Conservation (phyloP, 2,888 invertebrate genomes). For the Luperina nickerlii region DNA sequence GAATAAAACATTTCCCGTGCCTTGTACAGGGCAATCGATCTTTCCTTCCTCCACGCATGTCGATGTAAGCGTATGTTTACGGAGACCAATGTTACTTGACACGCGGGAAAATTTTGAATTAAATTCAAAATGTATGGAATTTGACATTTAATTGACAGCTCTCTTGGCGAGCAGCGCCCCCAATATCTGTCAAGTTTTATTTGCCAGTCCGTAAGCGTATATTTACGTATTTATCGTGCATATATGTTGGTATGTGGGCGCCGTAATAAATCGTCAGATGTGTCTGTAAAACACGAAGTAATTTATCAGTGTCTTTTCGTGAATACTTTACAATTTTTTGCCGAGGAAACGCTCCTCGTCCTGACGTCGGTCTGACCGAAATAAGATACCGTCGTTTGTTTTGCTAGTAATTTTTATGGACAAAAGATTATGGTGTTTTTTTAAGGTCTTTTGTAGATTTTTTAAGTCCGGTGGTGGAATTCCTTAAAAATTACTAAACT, state of each 20-base stretch:
- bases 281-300: slow-evolving; percentile 76
- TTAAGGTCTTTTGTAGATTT: background rate
- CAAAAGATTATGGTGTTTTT: slow-evolving; percentile 30
- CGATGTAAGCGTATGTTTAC: slow-evolving; percentile 61
- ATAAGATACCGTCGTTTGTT: slow-evolving; percentile 58
- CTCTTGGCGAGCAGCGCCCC: slow-evolving; percentile 23
- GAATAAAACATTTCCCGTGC: slow-evolving; percentile 54
- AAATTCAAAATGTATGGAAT: slow-evolving; percentile 12
- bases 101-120: slow-evolving; percentile 21
- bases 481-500: background rate
- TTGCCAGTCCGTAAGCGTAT: slow-evolving; percentile 47
- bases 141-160: slow-evolving; percentile 46
- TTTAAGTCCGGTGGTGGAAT: background rate
- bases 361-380: slow-evolving; percentile 57
- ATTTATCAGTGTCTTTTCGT: slow-evolving; percentile 75
- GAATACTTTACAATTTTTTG: slow-evolving; percentile 76
- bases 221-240: slow-evolving; percentile 71
- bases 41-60: slow-evolving; percentile 51
- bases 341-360: slow-evolving; percentile 53
- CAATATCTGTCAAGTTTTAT: slow-evolving; percentile 3
- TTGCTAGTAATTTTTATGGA: slow-evolving; percentile 44
- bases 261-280: slow-evolving; percentile 74
- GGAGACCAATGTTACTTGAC: slow-evolving; percentile 14
- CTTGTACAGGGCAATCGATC: slow-evolving; percentile 59
- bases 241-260: slow-evolving; percentile 63